Evolutionary conservation across 1,140 invertebrate genomes (phyloP).

Genomic region (Euwallacea fornicatus): DNA sequence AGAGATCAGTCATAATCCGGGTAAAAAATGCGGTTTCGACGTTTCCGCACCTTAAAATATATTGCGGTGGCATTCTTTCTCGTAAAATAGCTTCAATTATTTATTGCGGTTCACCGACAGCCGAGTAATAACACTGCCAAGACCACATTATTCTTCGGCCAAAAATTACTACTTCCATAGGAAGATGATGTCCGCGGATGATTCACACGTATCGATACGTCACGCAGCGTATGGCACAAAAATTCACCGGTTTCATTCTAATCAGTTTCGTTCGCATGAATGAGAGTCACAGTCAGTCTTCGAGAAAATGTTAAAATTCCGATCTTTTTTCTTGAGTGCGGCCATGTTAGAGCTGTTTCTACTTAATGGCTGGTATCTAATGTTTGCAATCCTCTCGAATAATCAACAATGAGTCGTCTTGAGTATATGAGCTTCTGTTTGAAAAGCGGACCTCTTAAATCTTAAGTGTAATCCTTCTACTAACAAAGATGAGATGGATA

Average conservation of each 20-base stretch:
- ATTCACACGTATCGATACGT: too few species aligned
- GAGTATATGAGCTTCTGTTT: constrained; percentile 12
- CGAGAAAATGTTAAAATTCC: background rate
- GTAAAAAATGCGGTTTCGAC: constrained; percentile 32
- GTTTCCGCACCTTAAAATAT: constrained; percentile 30
- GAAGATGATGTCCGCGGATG: too few species aligned
- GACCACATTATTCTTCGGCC: constrained; percentile 24
- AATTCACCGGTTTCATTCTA: too few species aligned
- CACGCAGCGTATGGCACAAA: too few species aligned
- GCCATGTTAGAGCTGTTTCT: background rate
- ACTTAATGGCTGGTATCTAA: background rate
- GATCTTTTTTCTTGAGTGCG: background rate
- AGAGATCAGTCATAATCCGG: constrained; percentile 22
- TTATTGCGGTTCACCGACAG: constrained; percentile 32
- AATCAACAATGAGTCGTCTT: constrained; percentile 8
- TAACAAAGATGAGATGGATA: constrained; percentile 36
- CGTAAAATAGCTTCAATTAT: constrained; percentile 31
- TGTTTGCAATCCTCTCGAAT: constrained; percentile 14
- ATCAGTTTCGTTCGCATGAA: too few species aligned
- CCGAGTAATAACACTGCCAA: constrained; percentile 25
- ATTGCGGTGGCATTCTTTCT: constrained; percentile 32
- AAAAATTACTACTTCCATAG: too few species aligned
- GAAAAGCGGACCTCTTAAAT: constrained; percentile 16
- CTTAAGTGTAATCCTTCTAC: constrained; percentile 29
- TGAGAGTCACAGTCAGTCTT: too few species aligned